Conservation (phyloP, 2,113 vertebrate genomes). For the Semnornis frantzii region DNA sequence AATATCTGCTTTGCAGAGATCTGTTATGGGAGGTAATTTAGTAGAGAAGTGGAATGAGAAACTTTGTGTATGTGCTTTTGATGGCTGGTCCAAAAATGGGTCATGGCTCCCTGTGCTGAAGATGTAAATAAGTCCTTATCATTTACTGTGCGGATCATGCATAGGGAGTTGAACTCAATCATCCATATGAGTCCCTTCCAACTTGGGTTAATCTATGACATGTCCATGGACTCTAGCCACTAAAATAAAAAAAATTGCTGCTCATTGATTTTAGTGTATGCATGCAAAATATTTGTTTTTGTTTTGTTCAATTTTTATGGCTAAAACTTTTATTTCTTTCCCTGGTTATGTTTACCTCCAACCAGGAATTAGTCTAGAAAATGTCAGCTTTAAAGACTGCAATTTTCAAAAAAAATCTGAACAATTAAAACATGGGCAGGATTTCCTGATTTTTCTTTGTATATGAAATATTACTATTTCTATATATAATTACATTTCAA, state of each 20-base stretch:
- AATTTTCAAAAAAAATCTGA: not conserved
- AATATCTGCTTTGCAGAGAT: not conserved
- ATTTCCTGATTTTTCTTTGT: not conserved
- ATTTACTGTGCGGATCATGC: rapidly evolving
- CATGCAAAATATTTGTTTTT: not conserved
- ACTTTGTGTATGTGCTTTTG: not conserved
- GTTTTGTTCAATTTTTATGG: not conserved
- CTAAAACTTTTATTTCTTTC: not conserved
- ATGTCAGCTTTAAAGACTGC: not conserved
- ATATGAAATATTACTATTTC: not conserved
- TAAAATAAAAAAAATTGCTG: not conserved
- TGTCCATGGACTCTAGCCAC: not conserved
- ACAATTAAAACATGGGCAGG: not conserved
- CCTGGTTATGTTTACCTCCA: not conserved
- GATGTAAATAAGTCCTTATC: rapidly evolving
- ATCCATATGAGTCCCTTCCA: not conserved
- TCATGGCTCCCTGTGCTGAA: no score
- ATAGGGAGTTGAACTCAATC: not conserved
- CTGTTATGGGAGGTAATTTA: not conserved
- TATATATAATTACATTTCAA: not conserved
- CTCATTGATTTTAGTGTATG: not conserved
- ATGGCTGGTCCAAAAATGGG: not conserved
- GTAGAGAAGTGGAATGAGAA: not conserved
- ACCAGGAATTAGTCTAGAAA: not conserved
- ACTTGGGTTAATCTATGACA: not conserved